Evolutionary conservation across 2,113 vertebrate genomes (phyloP), one percentile per base, ranked within the genome.

Genomic region (human): DNA sequence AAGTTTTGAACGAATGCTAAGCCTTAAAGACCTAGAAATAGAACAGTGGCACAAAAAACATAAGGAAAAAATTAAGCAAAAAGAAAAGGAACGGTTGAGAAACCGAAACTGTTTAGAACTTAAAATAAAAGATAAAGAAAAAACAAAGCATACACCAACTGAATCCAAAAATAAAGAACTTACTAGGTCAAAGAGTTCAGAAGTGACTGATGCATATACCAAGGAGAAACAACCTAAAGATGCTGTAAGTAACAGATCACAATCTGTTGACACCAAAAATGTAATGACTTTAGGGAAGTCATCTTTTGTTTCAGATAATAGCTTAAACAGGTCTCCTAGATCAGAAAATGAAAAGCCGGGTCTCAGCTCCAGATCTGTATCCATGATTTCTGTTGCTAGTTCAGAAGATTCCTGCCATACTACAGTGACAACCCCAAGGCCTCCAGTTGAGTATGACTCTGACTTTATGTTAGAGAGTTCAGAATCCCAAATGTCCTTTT

Each of bases 11-110:
- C 99, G 99, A 94, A 99, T 99, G 99, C 99, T 99, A 70, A 99
- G 99, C 96, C 98, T 99, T 89, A 99, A 99, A 98, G 99, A 99
- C 97, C 98, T 99, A 96, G 99, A 99, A 98, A 99, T 99, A 93
- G 99, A 99, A 98, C 99, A 99, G 98, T 99, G 99, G 99, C 99
- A 99, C 64, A 99, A 99, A 86, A 99, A 99, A 81, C 99, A 99
- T 92, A 99, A 99, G 98, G 99, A 99, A 99, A 99, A 99, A 98
- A 99, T 99, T 96, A 99, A 99, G 93, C 99, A 99, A 95, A 99
- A 99, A 95, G 99, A 99, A 98, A 99, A 99, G 35, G 99, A 99
- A 72, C 98, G 99, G 61, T 99, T 99, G 50, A 99, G 99, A 96
- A 99, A 99, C 96, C 98, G 99, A 55, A 98, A 99, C 55, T 98